phyloP scores from a whole-genome alignment of 2,113 vertebrate genomes.

The Hipposideros armiger region DNA sequence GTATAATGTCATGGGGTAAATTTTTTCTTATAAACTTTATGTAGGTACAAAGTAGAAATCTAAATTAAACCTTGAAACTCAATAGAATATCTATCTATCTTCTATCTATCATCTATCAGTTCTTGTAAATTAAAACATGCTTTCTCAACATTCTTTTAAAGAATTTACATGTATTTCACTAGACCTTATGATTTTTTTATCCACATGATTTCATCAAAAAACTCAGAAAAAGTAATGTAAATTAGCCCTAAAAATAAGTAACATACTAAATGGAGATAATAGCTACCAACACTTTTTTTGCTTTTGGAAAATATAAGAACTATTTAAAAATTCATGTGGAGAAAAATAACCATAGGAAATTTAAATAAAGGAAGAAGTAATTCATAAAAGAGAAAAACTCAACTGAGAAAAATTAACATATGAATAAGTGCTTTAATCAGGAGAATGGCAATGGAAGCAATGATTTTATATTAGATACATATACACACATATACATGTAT shows the following conservation, averaged over 20 bases:
- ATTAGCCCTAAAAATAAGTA: not conserved
- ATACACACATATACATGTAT: not conserved
- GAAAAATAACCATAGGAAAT: not conserved
- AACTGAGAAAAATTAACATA: not conserved
- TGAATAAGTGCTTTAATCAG: not conserved
- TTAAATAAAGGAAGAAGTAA: not conserved
- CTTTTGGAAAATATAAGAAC: not conserved
- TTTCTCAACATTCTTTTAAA: not conserved
- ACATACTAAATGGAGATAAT: not conserved
- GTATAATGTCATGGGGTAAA: not conserved
- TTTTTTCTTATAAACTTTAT: slow-evolving; percentile 22
- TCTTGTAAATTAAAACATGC: not conserved
- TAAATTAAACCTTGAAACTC: not conserved
- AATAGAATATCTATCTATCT: not conserved
- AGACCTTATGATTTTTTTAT: not conserved
- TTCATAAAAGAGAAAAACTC: not conserved
- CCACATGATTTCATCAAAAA: not conserved
- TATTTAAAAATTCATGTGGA: not conserved
- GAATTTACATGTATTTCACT: not conserved
- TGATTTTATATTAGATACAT: not conserved
- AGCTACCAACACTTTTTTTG: not conserved
- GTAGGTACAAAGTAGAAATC: not conserved
- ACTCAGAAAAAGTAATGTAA: not conserved
- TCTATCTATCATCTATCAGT: not conserved
- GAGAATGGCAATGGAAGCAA: not conserved